Percentiles rank a stretch among this genome's conserved stretches.
Evolutionary conservation across 2,888 invertebrate species (phyloP).

Genomic region (Pandemis corylana): DNA sequence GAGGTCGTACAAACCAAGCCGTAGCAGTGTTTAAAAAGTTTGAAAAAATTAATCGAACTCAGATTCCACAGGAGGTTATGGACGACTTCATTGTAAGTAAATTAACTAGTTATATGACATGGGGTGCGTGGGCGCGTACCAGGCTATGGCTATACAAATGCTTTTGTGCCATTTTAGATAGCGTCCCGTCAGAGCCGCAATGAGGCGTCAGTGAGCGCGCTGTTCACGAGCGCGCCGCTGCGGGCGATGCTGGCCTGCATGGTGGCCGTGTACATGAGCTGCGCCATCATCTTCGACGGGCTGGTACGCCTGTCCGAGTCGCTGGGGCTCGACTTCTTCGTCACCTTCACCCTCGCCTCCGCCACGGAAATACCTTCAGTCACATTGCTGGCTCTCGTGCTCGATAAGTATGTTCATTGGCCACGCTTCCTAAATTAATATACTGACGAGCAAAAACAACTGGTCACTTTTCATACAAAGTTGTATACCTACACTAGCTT

Average conservation of each 20-base stretch:
- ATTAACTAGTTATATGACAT: not conserved
- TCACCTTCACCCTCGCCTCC: conserved; percentile 76
- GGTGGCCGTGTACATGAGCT: conserved; percentile 72
- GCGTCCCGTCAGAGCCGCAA: conserved; percentile 64
- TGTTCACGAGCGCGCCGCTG: conserved; percentile 64
- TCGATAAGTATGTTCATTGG: conserved; percentile 65
- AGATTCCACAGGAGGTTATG: conserved; percentile 76
- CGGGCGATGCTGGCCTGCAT: conserved; percentile 64
- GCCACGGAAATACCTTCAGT: conserved; percentile 80
- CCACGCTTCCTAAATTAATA: not conserved
- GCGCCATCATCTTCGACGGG: conserved; percentile 75
- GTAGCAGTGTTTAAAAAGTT: conserved; percentile 72
- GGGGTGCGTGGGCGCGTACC: not conserved
- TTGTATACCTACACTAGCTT: no score
- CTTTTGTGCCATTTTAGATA: conserved; percentile 54
- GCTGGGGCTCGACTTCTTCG: conserved; percentile 76
- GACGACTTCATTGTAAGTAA: conserved; percentile 78
- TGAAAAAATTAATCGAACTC: conserved; percentile 73
- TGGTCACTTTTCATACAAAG: no score
- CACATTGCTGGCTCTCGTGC: conserved; percentile 66
- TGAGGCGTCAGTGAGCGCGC: conserved; percentile 60
- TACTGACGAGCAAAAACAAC: no score
- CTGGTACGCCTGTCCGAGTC: conserved; percentile 78
- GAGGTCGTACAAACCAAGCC: conserved; percentile 72
- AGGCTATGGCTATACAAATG: not conserved